phyloP scores from a whole-genome alignment of 2,113 vertebrate genomes.

The Mastomys natalensis region DNA sequence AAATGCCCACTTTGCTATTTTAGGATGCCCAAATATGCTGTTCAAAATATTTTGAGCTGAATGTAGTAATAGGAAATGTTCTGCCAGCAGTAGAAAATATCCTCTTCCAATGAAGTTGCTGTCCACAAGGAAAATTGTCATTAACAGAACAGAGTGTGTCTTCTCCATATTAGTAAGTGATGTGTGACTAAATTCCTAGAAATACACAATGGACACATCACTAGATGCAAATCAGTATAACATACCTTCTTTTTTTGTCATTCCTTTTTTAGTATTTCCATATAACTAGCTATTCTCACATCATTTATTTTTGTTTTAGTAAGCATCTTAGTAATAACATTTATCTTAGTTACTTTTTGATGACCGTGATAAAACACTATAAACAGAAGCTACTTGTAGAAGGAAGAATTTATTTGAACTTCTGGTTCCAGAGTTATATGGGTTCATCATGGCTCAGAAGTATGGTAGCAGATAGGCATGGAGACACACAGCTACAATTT shows the following conservation, averaged over 20 bases:
- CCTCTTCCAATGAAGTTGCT: not conserved
- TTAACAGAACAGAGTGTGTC: not conserved
- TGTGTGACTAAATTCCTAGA: not conserved
- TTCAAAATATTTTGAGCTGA: not conserved
- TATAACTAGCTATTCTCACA: not conserved
- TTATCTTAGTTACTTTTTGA: not conserved
- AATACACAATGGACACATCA: not conserved
- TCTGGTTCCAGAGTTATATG: not conserved
- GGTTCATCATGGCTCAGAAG: no score
- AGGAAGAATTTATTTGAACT: not conserved
- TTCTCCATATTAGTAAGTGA: not conserved
- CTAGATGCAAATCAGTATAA: no score
- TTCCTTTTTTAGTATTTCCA: not conserved
- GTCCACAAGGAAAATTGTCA: not conserved
- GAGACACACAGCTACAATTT: no score
- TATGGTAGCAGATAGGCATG: not conserved
- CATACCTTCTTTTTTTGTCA: no score
- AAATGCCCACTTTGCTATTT: not conserved
- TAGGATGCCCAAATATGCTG: not conserved
- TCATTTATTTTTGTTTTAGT: not conserved
- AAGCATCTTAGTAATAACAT: not conserved
- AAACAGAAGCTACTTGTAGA: not conserved
- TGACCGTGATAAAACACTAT: not conserved
- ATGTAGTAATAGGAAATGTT: not conserved
- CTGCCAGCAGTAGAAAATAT: not conserved